A percentile compares a stretch with the other conserved stretches of the same genome.
These are phyloP conservation scores for Lepidocyrtinus sp. DNA, from an alignment of 2,888 invertebrate species.

Conservation along the genomic window DNA sequence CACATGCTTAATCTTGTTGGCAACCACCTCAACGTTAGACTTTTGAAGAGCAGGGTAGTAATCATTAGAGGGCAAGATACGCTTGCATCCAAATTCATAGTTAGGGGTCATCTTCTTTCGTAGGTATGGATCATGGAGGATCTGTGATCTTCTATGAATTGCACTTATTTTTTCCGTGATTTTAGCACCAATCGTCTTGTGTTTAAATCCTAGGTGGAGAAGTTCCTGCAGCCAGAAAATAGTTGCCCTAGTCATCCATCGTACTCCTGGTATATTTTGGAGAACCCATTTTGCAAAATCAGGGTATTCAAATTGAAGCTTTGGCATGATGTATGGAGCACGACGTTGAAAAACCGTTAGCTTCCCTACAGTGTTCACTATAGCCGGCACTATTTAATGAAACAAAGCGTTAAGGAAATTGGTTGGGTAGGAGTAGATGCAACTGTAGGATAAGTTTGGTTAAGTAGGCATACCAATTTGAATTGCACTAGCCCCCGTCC, in stretches of 20 bases:
- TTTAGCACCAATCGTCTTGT: slow-evolving; percentile 41
- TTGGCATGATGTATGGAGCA: slow-evolving; percentile 20
- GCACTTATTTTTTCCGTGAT: slow-evolving; percentile 23
- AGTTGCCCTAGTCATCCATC: slow-evolving; percentile 35
- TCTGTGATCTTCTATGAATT: slow-evolving; percentile 34
- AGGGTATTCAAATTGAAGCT: slow-evolving; percentile 39
- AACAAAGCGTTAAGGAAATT: too few species aligned
- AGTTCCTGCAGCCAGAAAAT: slow-evolving; percentile 45
- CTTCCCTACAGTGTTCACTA: slow-evolving; percentile 50
- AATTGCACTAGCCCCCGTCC: slow-evolving; percentile 58
- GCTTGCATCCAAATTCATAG: slow-evolving; percentile 62
- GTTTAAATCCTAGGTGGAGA: slow-evolving; percentile 31
- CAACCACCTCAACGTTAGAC: slow-evolving; percentile 42
- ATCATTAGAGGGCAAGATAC: slow-evolving; percentile 43
- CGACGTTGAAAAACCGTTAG: slow-evolving; percentile 51
- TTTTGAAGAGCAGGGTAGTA: slow-evolving; percentile 52
- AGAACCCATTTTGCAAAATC: slow-evolving; percentile 35
- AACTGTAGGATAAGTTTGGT: too few species aligned
- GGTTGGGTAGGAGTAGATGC: too few species aligned
- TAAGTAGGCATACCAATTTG: too few species aligned
- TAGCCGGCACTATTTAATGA: slow-evolving; percentile 51
- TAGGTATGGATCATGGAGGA: slow-evolving; percentile 28
- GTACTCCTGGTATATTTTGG: slow-evolving; percentile 45
- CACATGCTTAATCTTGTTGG: slow-evolving; percentile 38
- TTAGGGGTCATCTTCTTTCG: slow-evolving; percentile 47